Base-by-base conservation (phyloP, 2,888 invertebrate genomes). In the Chymomyza fuscimana region DNA sequence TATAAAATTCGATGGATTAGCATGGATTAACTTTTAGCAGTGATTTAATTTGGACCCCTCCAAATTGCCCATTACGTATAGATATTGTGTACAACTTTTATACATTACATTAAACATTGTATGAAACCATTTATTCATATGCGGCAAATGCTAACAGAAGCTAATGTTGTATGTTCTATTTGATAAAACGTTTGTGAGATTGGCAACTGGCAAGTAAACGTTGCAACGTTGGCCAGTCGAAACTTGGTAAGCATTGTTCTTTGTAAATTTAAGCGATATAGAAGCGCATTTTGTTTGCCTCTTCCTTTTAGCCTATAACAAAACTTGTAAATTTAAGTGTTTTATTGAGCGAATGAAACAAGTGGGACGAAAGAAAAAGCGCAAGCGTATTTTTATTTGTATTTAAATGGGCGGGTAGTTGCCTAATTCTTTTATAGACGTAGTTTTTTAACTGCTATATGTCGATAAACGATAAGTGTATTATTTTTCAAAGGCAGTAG, bases 271-370 rank as follows among this genome's bases (percentile, higher is more conserved):
- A 46, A 46, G 32, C 32, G 32, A 32, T 32, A 7, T 32, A 32
- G 7, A 32, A 5, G 32, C 40, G 40, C 32, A 46, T 46, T 46
- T 46, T 46, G 40, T 46, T 46, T 46, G 10, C 40, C 40, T 12
- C 54, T n/a, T 51, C 51, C n/a, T 54, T 54, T 54, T 65, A 67
- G 22, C 69, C 64, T 84, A 82, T 81, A 86, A 86, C 75, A 82
- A 82, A 46, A 46, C 4, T 46, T 70, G 70, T 82, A 86, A 65
- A 50, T 4, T 69, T 82, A 82, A 82, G 82, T 82, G 82, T 82
- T 82, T 82, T 82, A 86, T 81, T 82, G 87, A 81, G 69, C 72
- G 73, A 74, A 82, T 79, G 64, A 65, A 73, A 59, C 73, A 80
- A 80, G 84, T 69, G 70, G 73, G 81, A 75, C 67, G 74, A 81